phyloP scores from a whole-genome alignment of 1,140 invertebrate genomes.

The Adelges cooleyi region DNA sequence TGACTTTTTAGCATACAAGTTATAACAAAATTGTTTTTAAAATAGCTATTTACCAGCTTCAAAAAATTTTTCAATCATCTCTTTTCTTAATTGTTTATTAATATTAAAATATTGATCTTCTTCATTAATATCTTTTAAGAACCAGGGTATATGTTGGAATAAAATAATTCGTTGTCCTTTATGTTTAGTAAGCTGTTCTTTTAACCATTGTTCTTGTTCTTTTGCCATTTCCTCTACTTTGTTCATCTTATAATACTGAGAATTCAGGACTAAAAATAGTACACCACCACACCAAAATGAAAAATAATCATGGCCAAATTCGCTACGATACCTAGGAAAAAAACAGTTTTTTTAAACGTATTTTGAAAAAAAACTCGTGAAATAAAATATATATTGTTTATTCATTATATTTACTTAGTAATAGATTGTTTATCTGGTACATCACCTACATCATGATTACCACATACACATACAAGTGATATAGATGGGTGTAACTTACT shows the following conservation, averaged over 20 bases:
- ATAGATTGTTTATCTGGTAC: slow-evolving; percentile 40
- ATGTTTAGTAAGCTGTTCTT: slow-evolving; percentile 35
- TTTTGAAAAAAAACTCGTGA: too few species aligned
- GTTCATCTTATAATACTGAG: slow-evolving; percentile 41
- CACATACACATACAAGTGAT: slow-evolving; percentile 45
- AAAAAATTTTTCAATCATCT: slow-evolving; percentile 41
- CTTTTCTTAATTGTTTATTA: slow-evolving; percentile 35
- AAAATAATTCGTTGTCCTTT: slow-evolving; percentile 37
- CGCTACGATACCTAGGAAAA: slow-evolving; percentile 36
- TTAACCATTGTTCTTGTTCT: slow-evolving; percentile 42
- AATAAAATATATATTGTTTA: neutral
- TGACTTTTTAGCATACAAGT: too few species aligned
- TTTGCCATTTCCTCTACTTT: slow-evolving; percentile 36
- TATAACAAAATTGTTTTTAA: too few species aligned
- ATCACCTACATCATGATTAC: slow-evolving; percentile 49
- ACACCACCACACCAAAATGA: slow-evolving; percentile 45
- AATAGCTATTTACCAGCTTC: slow-evolving; percentile 36
- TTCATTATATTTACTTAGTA: slow-evolving; percentile 31
- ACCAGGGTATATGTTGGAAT: slow-evolving; percentile 49
- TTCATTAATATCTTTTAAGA: slow-evolving; percentile 40
- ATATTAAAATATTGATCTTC: slow-evolving; percentile 42
- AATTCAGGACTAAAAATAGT: slow-evolving; percentile 46
- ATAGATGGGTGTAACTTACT: slow-evolving; percentile 40
- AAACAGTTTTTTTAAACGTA: neutral
- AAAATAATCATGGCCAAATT: slow-evolving; percentile 48